phyloP scores from a whole-genome alignment of 2,113 vertebrate species.

The Pluvialis apricaria region DNA sequence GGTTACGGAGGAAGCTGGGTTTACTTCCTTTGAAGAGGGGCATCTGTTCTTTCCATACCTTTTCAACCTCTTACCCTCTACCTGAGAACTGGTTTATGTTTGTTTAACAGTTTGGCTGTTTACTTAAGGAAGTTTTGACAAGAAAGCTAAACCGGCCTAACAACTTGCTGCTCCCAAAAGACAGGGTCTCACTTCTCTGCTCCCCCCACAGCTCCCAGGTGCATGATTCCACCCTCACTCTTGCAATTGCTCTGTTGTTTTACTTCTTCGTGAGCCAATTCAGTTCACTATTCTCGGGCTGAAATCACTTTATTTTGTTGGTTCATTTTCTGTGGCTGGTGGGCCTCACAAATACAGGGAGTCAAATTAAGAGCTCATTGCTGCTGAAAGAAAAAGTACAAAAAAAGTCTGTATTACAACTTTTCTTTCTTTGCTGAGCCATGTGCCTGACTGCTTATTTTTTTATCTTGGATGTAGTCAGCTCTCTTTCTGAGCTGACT shows the following conservation, averaged over 20 bases:
- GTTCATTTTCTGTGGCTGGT: neutral
- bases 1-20: neutral
- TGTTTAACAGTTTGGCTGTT: constrained; percentile 3
- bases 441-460: neutral
- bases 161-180: neutral
- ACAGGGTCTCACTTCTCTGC: neutral
- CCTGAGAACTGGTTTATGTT: neutral
- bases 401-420: neutral
- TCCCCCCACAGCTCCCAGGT: neutral
- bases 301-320: neutral
- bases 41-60: neutral
- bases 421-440: neutral
- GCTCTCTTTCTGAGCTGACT: neutral
- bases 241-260: neutral
- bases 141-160: neutral
- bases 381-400: neutral
- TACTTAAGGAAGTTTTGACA: constrained; percentile 5
- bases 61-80: neutral
- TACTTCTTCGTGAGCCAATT: neutral
- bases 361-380: neutral
- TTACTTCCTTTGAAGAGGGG: neutral
- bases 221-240: neutral
- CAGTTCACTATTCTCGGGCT: neutral
- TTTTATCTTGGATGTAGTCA: neutral
- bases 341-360: neutral